Conservation (phyloP, 1,140 invertebrate genomes). For the Myzus persicae region DNA sequence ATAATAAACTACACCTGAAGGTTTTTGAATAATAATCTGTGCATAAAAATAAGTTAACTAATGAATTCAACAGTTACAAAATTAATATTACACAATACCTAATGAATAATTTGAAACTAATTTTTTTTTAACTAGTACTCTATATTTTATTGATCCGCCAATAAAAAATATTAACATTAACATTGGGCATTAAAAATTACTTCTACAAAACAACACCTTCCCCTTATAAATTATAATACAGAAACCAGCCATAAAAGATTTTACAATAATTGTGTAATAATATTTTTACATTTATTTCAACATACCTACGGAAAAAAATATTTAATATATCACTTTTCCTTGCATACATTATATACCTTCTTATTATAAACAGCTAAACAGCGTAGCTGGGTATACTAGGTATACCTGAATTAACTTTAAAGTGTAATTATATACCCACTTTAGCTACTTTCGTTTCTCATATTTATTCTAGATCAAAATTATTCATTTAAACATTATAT, state of each 20-base stretch:
- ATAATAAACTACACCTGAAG: not conserved
- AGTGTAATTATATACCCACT: not conserved
- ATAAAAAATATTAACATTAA: not conserved
- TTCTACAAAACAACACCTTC: not conserved
- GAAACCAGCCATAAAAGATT: not conserved
- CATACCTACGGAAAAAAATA: not conserved
- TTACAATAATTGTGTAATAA: not conserved
- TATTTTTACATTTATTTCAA: not conserved
- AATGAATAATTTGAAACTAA: not conserved
- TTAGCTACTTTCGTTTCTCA: not conserved
- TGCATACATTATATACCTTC: not conserved
- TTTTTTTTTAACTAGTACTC: not conserved
- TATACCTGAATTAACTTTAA: not conserved
- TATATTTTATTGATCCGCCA: not conserved
- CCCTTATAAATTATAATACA: not conserved
- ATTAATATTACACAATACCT: not conserved
- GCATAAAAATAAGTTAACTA: not conserved
- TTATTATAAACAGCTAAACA: not conserved
- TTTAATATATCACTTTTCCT: not conserved
- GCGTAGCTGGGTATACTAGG: too few species aligned
- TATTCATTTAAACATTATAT: not conserved
- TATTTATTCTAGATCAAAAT: not conserved
- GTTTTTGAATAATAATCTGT: not conserved
- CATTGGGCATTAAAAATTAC: not conserved
- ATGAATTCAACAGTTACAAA: not conserved